Evolutionary conservation across 2,888 invertebrate genomes (phyloP).

Genomic region (Chrysolina americana): DNA sequence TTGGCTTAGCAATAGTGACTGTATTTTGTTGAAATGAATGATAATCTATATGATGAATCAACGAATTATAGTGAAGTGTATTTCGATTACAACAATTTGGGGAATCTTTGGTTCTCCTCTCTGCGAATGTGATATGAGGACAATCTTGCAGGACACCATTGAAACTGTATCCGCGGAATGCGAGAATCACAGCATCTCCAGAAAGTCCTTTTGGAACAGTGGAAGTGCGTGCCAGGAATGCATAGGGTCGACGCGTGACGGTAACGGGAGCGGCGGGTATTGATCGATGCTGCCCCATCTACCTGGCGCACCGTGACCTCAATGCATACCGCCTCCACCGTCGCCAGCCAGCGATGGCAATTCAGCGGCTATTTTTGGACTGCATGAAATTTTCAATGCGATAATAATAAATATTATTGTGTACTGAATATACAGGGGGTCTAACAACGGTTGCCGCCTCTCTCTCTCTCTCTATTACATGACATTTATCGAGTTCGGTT

Average conservation of each 20-base stretch:
- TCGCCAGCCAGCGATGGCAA: slow-evolving; percentile 40
- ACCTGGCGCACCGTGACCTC: slow-evolving; percentile 60
- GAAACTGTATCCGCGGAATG: neutral
- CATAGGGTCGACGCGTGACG: neutral
- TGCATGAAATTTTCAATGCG: neutral
- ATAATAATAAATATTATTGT: neutral
- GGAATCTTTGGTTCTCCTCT: no score
- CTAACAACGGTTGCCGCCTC: no score
- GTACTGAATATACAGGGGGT: neutral
- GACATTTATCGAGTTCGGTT: no score
- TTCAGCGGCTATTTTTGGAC: slow-evolving; percentile 22
- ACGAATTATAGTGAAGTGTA: no score
- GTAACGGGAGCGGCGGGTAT: slow-evolving; percentile 52
- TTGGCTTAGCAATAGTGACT: no score
- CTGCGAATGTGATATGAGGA: no score
- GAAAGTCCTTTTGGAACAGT: neutral
- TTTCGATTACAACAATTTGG: no score
- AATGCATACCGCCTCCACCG: slow-evolving; percentile 23
- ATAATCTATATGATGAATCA: no score
- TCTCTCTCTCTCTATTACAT: no score
- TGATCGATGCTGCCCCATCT: slow-evolving; percentile 58
- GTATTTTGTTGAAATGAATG: no score
- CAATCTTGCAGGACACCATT: neutral
- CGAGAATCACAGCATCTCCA: neutral
- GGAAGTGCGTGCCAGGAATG: slow-evolving; percentile 5